These are phyloP conservation scores for Sarcophaga peregrina DNA, from an alignment of 1,140 invertebrate species.

Conservation along the genomic window DNA sequence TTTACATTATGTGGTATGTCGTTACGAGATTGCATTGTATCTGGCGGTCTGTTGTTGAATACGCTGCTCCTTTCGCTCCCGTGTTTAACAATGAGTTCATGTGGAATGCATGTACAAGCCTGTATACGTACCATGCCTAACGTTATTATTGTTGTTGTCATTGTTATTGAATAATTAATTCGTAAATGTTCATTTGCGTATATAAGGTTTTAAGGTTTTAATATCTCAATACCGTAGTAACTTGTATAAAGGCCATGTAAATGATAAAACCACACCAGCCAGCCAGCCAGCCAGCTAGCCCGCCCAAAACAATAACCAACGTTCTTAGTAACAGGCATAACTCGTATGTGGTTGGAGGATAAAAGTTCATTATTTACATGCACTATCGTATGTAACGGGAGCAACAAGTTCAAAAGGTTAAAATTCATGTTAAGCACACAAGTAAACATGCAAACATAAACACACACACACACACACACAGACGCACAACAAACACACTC, in stretches of 20 bases:
- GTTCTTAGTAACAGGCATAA: neutral
- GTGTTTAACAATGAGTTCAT: too few relatives aligned
- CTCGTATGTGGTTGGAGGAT: neutral
- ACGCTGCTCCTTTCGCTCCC: too few relatives aligned
- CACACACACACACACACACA: too few relatives aligned
- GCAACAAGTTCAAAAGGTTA: slow-evolving; percentile 21
- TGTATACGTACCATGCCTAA: too few relatives aligned
- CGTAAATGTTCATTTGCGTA: neutral
- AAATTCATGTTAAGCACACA: neutral
- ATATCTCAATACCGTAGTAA: neutral
- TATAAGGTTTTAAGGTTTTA: neutral
- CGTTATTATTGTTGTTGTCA: neutral
- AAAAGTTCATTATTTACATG: slow-evolving; percentile 6
- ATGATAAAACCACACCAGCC: neutral
- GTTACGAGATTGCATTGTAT: too few relatives aligned
- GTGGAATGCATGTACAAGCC: too few relatives aligned
- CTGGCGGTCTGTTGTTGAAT: too few relatives aligned
- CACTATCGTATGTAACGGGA: neutral
- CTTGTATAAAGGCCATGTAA: neutral
- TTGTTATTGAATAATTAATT: slow-evolving; percentile 20
- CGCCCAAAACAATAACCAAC: too few relatives aligned
- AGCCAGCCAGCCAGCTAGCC: too few relatives aligned
- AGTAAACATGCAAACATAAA: too few relatives aligned
- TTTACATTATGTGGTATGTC: too few relatives aligned
- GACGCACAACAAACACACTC: too few relatives aligned